Percentiles rank a stretch among this genome's conserved stretches.
These are phyloP conservation scores for Triplophysa tibetana DNA, from an alignment of 2,113 vertebrate species.

Conservation along the genomic window DNA sequence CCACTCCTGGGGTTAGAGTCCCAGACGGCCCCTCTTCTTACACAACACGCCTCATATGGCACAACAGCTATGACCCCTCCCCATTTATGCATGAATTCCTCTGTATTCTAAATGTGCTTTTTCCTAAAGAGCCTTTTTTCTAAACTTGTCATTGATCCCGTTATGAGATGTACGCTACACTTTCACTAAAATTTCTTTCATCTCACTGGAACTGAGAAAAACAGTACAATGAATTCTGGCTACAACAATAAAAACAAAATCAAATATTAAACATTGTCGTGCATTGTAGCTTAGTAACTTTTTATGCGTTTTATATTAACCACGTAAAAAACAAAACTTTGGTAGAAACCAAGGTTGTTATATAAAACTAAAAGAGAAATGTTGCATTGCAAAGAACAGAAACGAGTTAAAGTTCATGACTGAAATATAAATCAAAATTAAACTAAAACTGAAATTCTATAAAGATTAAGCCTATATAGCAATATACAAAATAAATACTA, in stretches of 20 bases:
- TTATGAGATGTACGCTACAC: constrained; percentile 52
- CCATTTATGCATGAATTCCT: constrained; percentile 40
- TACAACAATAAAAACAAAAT: neutral
- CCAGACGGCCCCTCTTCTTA: constrained; percentile 7
- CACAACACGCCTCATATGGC: constrained; percentile 10
- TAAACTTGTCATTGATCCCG: constrained; percentile 63
- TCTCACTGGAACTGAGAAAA: constrained; percentile 61
- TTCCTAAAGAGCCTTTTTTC: constrained; percentile 17
- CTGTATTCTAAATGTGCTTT: constrained; percentile 51
- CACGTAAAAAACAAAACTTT: too few species aligned
- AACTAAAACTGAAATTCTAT: too few species aligned
- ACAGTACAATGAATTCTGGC: neutral
- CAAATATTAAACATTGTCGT: too few species aligned
- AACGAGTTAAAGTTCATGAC: too few species aligned
- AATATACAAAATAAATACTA: too few species aligned
- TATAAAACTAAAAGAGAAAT: too few species aligned
- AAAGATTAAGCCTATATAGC: too few species aligned
- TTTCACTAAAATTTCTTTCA: constrained; percentile 60
- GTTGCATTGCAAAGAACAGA: too few species aligned
- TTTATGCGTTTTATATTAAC: too few species aligned
- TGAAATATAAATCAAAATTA: too few species aligned
- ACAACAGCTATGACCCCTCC: neutral
- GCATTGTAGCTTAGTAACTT: too few species aligned
- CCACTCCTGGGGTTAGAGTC: constrained; percentile 22
- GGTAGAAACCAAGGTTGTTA: too few species aligned